Percentiles rank a stretch among this genome's conserved stretches.
These are phyloP conservation scores for Danionella dracula DNA, from an alignment of 2,797 vertebrate genomes.

Conservation along the genomic window DNA sequence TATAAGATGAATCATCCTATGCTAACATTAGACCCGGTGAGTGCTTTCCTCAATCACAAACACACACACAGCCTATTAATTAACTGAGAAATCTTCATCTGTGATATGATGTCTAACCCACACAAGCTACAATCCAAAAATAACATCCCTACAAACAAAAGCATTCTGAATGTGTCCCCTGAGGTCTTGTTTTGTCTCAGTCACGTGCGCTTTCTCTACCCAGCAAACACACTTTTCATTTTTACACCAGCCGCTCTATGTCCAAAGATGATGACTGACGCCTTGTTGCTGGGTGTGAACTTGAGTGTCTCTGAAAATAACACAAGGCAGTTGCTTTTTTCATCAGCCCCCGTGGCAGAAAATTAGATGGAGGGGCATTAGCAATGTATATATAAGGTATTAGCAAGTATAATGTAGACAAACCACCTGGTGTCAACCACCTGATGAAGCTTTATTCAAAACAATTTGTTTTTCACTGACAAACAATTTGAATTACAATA, in stretches of 20 bases:
- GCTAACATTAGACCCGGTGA: constrained; percentile 23
- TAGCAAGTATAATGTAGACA: too few species aligned
- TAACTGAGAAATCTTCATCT: not conserved
- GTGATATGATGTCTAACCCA: constrained; percentile 1
- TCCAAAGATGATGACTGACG: constrained; percentile 45
- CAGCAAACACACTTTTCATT: constrained; percentile 44
- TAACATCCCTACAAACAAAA: not conserved
- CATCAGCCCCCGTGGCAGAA: constrained; percentile 33
- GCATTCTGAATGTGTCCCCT: not conserved
- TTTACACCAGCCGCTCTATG: constrained; percentile 40
- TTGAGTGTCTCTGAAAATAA: constrained; percentile 53
- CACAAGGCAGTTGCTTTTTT: constrained; percentile 42
- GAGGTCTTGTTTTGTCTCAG: not conserved
- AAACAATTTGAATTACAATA: too few species aligned
- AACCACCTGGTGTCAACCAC: too few species aligned
- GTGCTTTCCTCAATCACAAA: not conserved
- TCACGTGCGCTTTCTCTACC: constrained; percentile 16
- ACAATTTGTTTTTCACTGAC: too few species aligned
- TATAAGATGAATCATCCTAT: constrained; percentile 32
- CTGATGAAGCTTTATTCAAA: too few species aligned
- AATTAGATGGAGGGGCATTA: constrained; percentile 33
- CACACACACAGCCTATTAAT: constrained; percentile 14
- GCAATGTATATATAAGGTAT: constrained; percentile 30
- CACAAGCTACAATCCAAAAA: not conserved
- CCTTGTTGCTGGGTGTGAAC: constrained; percentile 44